Evolutionary conservation across 2,113 vertebrate genomes (phyloP).

Genomic region (Odontesthes bonariensis): DNA sequence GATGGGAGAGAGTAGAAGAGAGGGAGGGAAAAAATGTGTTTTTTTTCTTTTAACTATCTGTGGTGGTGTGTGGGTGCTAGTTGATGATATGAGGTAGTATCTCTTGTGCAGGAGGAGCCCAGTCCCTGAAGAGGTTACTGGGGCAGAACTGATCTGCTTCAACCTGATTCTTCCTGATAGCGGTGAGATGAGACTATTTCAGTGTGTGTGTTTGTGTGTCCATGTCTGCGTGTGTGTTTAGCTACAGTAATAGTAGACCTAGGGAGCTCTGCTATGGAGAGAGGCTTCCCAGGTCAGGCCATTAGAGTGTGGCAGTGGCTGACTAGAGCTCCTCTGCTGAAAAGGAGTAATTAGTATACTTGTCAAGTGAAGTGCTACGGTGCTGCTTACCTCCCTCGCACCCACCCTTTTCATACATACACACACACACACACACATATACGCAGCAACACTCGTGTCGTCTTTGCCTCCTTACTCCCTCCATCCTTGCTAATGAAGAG

Average conservation of each 20-base stretch:
- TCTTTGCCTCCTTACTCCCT: constrained; percentile 60
- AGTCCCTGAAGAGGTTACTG: constrained; percentile 96
- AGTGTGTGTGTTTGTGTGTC: constrained; percentile 42
- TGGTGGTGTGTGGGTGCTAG: constrained; percentile 67
- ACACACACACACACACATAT: constrained; percentile 34
- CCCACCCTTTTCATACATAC: constrained; percentile 69
- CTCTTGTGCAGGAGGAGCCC: constrained; percentile 86
- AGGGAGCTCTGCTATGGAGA: constrained; percentile 65
- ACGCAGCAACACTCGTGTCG: constrained; percentile 46
- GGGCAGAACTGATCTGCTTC: constrained; percentile 99
- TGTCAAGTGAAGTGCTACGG: constrained; percentile 95
- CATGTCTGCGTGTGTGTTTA: constrained; percentile 32
- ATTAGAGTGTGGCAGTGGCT: constrained; percentile 91
- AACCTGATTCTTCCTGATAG: constrained; percentile 94
- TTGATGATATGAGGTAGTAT: constrained; percentile 74
- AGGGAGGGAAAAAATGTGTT: constrained; percentile 55
- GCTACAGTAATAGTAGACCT: constrained; percentile 66
- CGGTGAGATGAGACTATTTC: constrained; percentile 72
- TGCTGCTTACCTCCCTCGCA: constrained; percentile 91
- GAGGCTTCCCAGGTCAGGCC: constrained; percentile 89
- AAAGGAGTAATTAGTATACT: constrained; percentile 99
- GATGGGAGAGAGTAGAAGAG: constrained; percentile 41
- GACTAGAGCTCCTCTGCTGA: constrained; percentile 92
- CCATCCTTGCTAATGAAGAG: constrained; percentile 75
- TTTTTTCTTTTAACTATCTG: constrained; percentile 74